Conservation (phyloP, 2,888 invertebrate species). For the Melanostoma mellinum region DNA sequence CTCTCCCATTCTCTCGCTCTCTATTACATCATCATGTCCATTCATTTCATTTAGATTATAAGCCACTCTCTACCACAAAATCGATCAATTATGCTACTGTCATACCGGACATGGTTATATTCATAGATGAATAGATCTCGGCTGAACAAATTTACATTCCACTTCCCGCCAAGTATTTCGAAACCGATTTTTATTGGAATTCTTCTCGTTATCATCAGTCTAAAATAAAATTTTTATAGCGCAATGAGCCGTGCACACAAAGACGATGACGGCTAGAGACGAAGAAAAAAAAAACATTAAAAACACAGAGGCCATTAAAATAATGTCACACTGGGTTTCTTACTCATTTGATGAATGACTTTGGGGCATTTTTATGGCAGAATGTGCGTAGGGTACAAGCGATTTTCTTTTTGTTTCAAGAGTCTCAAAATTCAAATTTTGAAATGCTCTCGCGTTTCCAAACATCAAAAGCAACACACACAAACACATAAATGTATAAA, state of each 20-base stretch:
- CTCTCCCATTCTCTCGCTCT: slow-evolving; percentile 8
- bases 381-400: slow-evolving; percentile 58
- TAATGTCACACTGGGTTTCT: slow-evolving; percentile 68
- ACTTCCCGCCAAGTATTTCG: slow-evolving; percentile 19
- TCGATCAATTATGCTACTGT: slow-evolving; percentile 67
- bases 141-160: slow-evolving; percentile 49
- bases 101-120: slow-evolving; percentile 57
- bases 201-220: slow-evolving; percentile 47
- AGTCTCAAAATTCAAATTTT: slow-evolving; percentile 56
- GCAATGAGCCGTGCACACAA: slow-evolving; percentile 30
- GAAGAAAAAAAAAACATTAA: slow-evolving; percentile 47
- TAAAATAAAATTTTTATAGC: slow-evolving; percentile 48
- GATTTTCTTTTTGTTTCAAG: slow-evolving; percentile 11
- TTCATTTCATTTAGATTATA: slow-evolving; percentile 49
- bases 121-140: slow-evolving; percentile 59
- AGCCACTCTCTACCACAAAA: slow-evolving; percentile 20
- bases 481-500: slow-evolving; percentile 10
- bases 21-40: slow-evolving; percentile 64
- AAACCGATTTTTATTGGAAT: slow-evolving; percentile 49
- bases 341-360: slow-evolving; percentile 72
- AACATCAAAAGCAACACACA: neutral
- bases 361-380: slow-evolving; percentile 70
- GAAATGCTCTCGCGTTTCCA: slow-evolving; percentile 20
- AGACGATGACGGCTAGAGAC: neutral
- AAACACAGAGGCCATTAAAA: slow-evolving; percentile 69